Evolutionary conservation across 2,113 vertebrate species (phyloP).

Genomic region (Phalacrocorax pelagicus): DNA sequence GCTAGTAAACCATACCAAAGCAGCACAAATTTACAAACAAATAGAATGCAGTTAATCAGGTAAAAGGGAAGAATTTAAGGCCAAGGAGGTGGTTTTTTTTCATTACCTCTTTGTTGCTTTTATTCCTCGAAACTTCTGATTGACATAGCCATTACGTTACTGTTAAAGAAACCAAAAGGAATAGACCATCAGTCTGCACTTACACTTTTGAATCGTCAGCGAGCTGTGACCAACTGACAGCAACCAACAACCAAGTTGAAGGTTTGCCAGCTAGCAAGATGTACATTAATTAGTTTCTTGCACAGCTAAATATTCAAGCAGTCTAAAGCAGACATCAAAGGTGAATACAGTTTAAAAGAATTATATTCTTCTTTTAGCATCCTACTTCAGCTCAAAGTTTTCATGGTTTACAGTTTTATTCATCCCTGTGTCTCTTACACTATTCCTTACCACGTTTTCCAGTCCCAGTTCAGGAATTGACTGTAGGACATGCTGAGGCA

Average conservation of each 20-base stretch:
- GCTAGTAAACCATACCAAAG: background rate
- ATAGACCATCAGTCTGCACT: background rate
- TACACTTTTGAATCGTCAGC: background rate
- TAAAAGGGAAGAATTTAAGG: slow-evolving; percentile 29
- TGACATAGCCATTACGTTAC: background rate
- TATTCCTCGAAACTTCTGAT: slow-evolving; percentile 45
- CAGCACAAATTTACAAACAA: background rate
- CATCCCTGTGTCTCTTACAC: background rate
- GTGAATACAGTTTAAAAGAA: background rate
- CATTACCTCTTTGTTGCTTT: slow-evolving; percentile 7
- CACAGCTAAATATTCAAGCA: slow-evolving; percentile 44
- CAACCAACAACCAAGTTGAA: background rate
- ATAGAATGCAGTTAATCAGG: background rate
- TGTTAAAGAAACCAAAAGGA: slow-evolving; percentile 35
- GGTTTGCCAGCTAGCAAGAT: slow-evolving; percentile 4
- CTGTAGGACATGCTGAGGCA: background rate
- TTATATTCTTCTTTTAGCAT: background rate
- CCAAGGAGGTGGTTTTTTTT: background rate
- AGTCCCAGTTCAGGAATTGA: background rate
- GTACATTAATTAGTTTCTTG: background rate
- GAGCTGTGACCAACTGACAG: slow-evolving; percentile 47
- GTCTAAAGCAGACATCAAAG: background rate
- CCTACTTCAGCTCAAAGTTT: background rate
- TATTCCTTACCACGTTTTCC: background rate
- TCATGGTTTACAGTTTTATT: background rate